A percentile compares a stretch with the other conserved stretches of the same genome.
Evolutionary conservation across 2,888 invertebrate species (phyloP).

Genomic region (Cylindroiulus punctatus): DNA sequence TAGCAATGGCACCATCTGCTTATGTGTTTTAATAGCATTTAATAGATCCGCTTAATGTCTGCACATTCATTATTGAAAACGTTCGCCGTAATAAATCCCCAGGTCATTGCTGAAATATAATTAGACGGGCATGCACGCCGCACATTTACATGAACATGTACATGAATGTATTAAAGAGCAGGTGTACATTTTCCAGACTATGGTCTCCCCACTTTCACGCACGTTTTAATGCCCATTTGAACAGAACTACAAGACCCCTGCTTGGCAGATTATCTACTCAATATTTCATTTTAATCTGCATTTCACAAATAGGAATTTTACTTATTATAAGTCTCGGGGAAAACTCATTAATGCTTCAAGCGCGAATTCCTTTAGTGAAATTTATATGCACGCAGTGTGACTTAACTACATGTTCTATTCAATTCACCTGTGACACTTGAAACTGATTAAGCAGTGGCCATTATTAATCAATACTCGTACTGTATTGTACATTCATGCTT

Average conservation of each 20-base stretch:
- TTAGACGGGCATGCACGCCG: background rate
- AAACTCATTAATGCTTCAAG: background rate
- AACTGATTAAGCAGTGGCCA: background rate
- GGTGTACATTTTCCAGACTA: slow-evolving; percentile 12
- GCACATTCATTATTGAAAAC: slow-evolving; percentile 33
- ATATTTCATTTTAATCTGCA: slow-evolving; percentile 23
- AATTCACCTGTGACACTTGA: background rate
- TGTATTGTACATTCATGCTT: no score
- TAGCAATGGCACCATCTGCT: slow-evolving; percentile 33
- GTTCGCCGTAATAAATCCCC: slow-evolving; percentile 31
- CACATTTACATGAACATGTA: no score
- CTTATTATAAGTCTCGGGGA: slow-evolving; percentile 1
- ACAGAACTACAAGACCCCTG: background rate
- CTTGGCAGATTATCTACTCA: slow-evolving; percentile 27
- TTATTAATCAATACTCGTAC: no score
- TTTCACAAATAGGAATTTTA: slow-evolving; percentile 13
- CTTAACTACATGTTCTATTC: background rate
- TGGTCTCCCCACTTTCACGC: background rate
- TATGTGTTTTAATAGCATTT: slow-evolving; percentile 38
- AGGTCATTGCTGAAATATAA: slow-evolving; percentile 26
- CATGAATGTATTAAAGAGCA: background rate
- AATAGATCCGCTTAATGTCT: slow-evolving; percentile 38
- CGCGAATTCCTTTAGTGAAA: background rate
- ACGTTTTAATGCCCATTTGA: background rate
- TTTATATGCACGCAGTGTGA: background rate